Evolutionary conservation across 2,888 invertebrate genomes (phyloP).

Genomic region (Hermaeophaga mercurialis): DNA sequence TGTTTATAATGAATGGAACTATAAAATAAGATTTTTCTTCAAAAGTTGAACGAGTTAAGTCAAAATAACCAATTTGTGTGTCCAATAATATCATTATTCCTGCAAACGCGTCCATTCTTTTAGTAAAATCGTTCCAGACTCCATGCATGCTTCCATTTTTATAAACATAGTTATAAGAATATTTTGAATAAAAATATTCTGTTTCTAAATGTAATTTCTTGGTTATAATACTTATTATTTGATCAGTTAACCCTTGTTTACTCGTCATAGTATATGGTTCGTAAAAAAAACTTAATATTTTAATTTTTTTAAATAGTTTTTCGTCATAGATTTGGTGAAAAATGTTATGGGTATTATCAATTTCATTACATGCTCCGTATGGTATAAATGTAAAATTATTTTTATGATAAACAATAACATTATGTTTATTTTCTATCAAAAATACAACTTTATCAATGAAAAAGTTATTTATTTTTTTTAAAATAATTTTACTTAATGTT

Average conservation of each 20-base stretch:
- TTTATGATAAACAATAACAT: neutral
- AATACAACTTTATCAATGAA: neutral
- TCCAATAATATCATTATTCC: neutral
- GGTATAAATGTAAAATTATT: neutral
- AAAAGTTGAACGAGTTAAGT: neutral
- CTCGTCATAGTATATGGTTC: neutral
- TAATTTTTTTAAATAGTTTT: neutral
- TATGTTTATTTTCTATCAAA: neutral
- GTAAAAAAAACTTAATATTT: neutral
- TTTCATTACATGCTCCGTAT: neutral
- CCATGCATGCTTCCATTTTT: neutral
- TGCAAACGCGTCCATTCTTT: neutral
- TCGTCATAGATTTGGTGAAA: neutral
- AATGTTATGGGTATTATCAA: neutral
- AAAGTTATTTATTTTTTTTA: neutral
- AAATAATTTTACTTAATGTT: neutral
- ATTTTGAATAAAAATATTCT: too few species aligned
- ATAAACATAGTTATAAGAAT: too few species aligned
- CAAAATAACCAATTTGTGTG: conserved; percentile 3
- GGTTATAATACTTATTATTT: neutral
- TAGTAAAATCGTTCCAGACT: neutral
- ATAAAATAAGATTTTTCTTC: conserved; percentile 5
- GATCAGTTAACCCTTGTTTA: neutral
- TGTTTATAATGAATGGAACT: neutral
- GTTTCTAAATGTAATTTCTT: neutral